Evolutionary conservation across 2,888 invertebrate species (phyloP), one percentile per base, ranked within the genome.

Genomic region (Syritta pipiens): DNA sequence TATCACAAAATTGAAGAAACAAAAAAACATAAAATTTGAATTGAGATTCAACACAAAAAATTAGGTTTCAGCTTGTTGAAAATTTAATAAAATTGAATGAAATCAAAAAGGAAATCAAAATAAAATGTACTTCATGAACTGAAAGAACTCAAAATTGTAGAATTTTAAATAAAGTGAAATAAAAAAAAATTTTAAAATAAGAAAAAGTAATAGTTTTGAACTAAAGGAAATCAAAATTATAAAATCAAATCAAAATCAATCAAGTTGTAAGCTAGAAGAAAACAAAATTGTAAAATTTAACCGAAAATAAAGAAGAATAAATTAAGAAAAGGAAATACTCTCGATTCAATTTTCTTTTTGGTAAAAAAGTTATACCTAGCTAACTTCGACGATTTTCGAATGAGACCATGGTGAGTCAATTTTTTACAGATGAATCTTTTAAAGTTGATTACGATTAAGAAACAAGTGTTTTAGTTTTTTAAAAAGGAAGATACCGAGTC

Each of bases 21-120:
- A 37, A 20, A 19, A 26, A 28, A 7, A 10, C n/a, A 9, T 14
- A 42, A 53, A 32, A 44, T 10, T 22, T 6, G 57, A 55, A 19
- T 32, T 20, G 14, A 40, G 7, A 57, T 32, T 14, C 22, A 59
- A 44, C 35, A 9, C 35, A 28, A 55, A 53, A 19, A 2, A 35
- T 24, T 6, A n/a, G 10, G 12, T 14, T 22, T 20, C 6, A 44
- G 19, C n/a, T n/a, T n/a, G n/a, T n/a, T n/a, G n/a, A n/a, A n/a
- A n/a, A n/a, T n/a, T n/a, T n/a, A n/a, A n/a, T n/a, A n/a, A n/a
- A n/a, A n/a, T n/a, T n/a, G n/a, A 44, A 48, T 12, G 40, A 22
- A 46, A 17, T 17, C 17, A 9, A 9, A 49, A 19, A n/a, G 12
- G 6, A 28, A 48, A 4, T 3, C 6, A 9, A 3, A 2, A 28